phyloP scores from a whole-genome alignment of 1,140 invertebrate species.

The Oncopodura yosiiana region DNA sequence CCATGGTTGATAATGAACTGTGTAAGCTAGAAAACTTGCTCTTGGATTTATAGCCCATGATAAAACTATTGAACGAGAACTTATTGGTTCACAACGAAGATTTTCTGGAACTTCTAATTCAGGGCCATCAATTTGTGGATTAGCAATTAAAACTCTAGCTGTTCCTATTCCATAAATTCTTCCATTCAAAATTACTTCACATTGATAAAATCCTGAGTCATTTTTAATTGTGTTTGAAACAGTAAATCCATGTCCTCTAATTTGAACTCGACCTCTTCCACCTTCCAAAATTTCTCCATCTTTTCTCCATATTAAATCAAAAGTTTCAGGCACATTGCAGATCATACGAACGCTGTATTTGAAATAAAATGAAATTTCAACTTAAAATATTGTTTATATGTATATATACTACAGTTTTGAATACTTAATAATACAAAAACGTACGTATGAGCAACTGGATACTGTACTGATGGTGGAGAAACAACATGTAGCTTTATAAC shows the following conservation, averaged over 20 bases:
- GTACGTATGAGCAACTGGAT: constrained; percentile 16
- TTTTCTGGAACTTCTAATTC: constrained; percentile 21
- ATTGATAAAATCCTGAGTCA: constrained; percentile 34
- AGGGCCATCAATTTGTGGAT: constrained; percentile 7
- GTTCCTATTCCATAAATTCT: constrained; percentile 27
- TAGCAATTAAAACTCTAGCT: constrained; percentile 19
- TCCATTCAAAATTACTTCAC: constrained; percentile 25
- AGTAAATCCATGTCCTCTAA: constrained; percentile 27
- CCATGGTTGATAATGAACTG: constrained; percentile 20
- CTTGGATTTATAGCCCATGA: constrained; percentile 13
- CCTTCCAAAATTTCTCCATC: constrained; percentile 31
- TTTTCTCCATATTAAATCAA: constrained; percentile 32
- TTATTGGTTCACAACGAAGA: constrained; percentile 11
- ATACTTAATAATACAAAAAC: no score
- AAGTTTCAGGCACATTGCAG: constrained; percentile 10
- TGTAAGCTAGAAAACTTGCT: constrained; percentile 8
- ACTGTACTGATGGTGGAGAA: constrained; percentile 8
- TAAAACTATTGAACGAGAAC: constrained; percentile 14
- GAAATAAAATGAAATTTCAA: constrained; percentile 7
- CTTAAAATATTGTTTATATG: constrained; percentile 15
- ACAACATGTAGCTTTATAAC: constrained; percentile 16
- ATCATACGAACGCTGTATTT: constrained; percentile 16
- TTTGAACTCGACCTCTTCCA: constrained; percentile 29
- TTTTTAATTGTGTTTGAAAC: constrained; percentile 29
- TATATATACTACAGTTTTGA: no score